A percentile compares a stretch with the other conserved stretches of the same genome.
Evolutionary conservation across 2,888 invertebrate species (phyloP).

Genomic region (Stomorhina lunata): DNA sequence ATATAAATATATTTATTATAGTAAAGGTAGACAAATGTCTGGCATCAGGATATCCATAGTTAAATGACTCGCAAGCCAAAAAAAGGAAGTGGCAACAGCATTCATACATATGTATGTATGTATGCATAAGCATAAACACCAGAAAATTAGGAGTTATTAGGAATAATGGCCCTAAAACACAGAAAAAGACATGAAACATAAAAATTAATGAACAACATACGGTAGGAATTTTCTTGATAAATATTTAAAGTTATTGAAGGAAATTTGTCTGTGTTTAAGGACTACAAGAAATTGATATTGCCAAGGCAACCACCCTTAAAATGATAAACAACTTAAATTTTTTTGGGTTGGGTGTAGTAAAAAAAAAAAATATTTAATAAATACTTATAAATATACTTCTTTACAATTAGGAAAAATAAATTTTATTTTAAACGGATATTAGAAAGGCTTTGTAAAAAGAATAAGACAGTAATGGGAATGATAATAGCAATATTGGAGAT

Average conservation of each 20-base stretch:
- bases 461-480: too few relatives aligned
- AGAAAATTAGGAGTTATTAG: constrained; percentile 59
- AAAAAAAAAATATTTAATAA: too few relatives aligned
- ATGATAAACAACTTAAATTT: background rate
- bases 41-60: constrained; percentile 2
- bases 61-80: background rate
- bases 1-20: too few relatives aligned
- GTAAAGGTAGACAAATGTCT: constrained; percentile 16
- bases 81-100: background rate
- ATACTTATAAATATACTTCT: too few relatives aligned
- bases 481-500: too few relatives aligned
- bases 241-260: background rate
- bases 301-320: background rate
- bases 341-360: too few relatives aligned
- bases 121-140: constrained; percentile 45
- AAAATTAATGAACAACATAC: background rate
- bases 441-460: too few relatives aligned
- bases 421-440: too few relatives aligned
- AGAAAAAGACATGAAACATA: background rate
- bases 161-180: constrained; percentile 12
- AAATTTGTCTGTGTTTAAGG: constrained; percentile 5
- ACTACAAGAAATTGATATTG: background rate
- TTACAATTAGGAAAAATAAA: too few relatives aligned
- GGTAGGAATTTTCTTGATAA: constrained; percentile 1
- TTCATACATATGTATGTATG: background rate